Percentiles rank a stretch among this genome's conserved stretches.
phyloP scores from a whole-genome alignment of 2,797 vertebrate genomes.

The Sebastes kiyomatsui region DNA sequence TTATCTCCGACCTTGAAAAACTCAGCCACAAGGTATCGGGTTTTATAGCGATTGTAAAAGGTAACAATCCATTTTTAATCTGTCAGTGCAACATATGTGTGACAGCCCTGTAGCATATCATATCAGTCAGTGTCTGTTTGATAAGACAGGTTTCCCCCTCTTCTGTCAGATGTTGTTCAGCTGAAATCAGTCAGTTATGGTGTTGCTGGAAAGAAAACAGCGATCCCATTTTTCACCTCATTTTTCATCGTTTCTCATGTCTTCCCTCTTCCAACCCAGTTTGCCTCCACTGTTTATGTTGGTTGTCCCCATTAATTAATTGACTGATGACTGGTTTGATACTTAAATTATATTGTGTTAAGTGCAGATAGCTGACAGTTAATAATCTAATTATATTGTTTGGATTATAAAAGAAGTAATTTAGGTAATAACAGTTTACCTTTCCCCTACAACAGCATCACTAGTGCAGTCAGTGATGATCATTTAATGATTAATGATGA shows the following conservation, averaged over 20 bases:
- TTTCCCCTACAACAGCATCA: neutral
- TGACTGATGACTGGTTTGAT: neutral
- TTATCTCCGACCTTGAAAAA: slow-evolving; percentile 2
- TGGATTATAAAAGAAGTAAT: neutral
- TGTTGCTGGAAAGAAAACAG: neutral
- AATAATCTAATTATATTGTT: neutral
- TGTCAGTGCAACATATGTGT: neutral
- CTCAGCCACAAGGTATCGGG: neutral
- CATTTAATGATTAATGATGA: neutral
- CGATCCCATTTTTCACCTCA: neutral
- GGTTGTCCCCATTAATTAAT: neutral
- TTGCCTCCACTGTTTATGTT: neutral
- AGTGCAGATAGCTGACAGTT: neutral
- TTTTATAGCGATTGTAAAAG: neutral
- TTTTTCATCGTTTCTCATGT: neutral
- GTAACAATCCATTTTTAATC: neutral
- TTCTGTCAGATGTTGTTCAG: neutral
- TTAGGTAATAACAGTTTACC: neutral
- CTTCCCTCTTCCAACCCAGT: slow-evolving; percentile 11
- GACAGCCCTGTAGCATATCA: neutral
- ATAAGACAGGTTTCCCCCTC: neutral
- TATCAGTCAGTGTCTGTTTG: neutral
- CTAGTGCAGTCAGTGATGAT: neutral
- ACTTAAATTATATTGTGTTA: neutral
- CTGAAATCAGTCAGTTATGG: neutral